Base-by-base conservation (phyloP, 1,140 invertebrate species). In the Chrysoperla carnea region DNA sequence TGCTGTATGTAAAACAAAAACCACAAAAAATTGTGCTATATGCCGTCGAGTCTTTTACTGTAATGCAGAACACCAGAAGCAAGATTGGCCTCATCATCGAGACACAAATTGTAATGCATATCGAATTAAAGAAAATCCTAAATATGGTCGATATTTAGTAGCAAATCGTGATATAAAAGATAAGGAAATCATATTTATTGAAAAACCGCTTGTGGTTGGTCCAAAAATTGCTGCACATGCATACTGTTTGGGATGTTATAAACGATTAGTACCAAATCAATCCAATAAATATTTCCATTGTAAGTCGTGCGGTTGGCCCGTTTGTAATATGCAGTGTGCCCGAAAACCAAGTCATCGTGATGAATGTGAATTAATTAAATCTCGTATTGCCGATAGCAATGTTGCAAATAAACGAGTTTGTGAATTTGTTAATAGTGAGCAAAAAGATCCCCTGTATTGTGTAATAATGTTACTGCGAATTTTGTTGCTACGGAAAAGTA, bases 121-220 rank as follows among this genome's bases (percentile, higher is more conserved):
- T 11, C 17, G 17, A 11, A 14, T 39, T 39, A 14, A 39, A 11
- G 37, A 39, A 5, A 41, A 41, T 33, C 29, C 28, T 8, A n/a
- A 41, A 4, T n/a, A 7, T 6, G 78, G 84, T 1, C 62, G 82
- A 39, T 74, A 81, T 54, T 62, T 87, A 46, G 67, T 80, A 36
- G 79, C 86, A 0, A 73, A 68, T 0, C 68, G 76, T 47, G 73
- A 79, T 50, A 76, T 92, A 6, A 67, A 73, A 40, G 60, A 70
- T 13, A 81, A 81, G 3, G 82, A 88, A 54, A 62, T 87, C 8
- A 64, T 89, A 8, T 63, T 78, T 17, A 71, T 78, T 40, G 81
- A 88, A 53, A 62, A 65, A 12, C 76, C 85, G 0, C 51, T 87
- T 6, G 62, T 83, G 0, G 60, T 72, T 46, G 81, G 79, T 1